These are phyloP conservation scores for fruit fly (Drosophila melanogaster) DNA, from an alignment of 1,140 invertebrate genomes.

Conservation along the genomic window Release_6_plus_ISO1_MT NT_033779.5:17265501-17266000, in stretches of 20 bases:
- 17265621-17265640: too few relatives aligned
- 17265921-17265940: constrained; percentile 46
- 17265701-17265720: constrained; percentile 81
- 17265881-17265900: constrained; percentile 33
- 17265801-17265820: constrained; percentile 36
- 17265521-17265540: too few relatives aligned
- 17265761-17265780: constrained; percentile 56
- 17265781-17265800: constrained; percentile 80
- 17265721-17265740: constrained; percentile 66
- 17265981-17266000: constrained; percentile 42
- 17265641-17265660: constrained; percentile 8
- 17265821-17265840: constrained; percentile 11
- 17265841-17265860: constrained; percentile 80
- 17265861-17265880: constrained; percentile 80
- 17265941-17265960: constrained; percentile 42
- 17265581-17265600: too few relatives aligned
- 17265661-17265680: constrained; percentile 24
- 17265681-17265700: constrained; percentile 70
- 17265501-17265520: too few relatives aligned
- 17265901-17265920: constrained; percentile 33
- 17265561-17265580: too few relatives aligned
- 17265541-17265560: too few relatives aligned
- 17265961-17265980: constrained; percentile 18
- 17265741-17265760: constrained; percentile 10
- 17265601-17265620: too few relatives aligned